Evolutionary conservation across 2,113 vertebrate species (phyloP).

Genomic region (Misgurnus anguillicaudatus): DNA sequence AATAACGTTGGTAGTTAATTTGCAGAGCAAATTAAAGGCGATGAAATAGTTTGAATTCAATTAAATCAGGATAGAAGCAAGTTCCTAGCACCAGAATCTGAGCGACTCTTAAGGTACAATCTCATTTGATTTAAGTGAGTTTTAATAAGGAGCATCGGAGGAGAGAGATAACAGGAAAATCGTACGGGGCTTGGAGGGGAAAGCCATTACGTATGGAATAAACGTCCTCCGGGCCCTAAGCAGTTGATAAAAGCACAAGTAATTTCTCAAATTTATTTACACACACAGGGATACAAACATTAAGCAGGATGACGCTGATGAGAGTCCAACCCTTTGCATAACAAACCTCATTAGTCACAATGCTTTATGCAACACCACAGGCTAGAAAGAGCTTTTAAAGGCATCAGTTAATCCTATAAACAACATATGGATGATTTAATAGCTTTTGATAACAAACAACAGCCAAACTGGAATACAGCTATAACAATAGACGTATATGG

Average conservation of each 20-base stretch:
- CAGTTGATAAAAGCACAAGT: constrained; percentile 31
- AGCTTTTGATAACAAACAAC: constrained; percentile 3
- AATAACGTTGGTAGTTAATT: constrained; percentile 16
- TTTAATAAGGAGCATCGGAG: constrained; percentile 50
- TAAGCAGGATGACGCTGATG: not conserved
- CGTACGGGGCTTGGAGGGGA: not conserved
- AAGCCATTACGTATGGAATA: constrained; percentile 30
- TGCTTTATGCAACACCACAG: constrained; percentile 14
- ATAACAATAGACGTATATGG: not conserved
- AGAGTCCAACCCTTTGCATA: not conserved
- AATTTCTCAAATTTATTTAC: constrained; percentile 36
- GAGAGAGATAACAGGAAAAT: constrained; percentile 29
- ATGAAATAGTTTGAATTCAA: constrained; percentile 26
- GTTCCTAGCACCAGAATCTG: constrained; percentile 9
- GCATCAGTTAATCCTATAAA: constrained; percentile 39
- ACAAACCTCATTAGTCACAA: constrained; percentile 47
- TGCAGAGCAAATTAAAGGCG: constrained; percentile 41
- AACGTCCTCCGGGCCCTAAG: constrained; percentile 11
- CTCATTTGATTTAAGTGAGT: constrained; percentile 47
- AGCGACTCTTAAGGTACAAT: constrained; percentile 25
- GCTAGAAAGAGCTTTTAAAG: constrained; percentile 36
- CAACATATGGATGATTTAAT: constrained; percentile 39
- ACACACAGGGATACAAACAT: constrained; percentile 9
- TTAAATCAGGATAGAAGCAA: constrained; percentile 32
- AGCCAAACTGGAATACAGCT: not conserved